Base-by-base conservation (phyloP, 1,140 invertebrate genomes). In the Lepidotrigona ventralis region DNA sequence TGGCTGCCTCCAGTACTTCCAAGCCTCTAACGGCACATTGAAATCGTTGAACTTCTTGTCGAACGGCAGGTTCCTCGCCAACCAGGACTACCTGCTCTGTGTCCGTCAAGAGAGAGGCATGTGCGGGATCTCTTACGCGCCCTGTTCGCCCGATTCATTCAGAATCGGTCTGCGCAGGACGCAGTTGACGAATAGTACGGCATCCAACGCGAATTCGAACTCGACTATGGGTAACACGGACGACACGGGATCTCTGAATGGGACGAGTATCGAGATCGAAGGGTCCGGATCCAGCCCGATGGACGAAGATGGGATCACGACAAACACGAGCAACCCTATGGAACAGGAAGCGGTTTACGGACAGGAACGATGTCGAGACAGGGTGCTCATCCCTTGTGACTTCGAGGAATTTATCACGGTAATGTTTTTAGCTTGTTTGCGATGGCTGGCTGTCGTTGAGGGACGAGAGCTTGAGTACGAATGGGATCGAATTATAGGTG, bases 321-420 rank as follows among this genome's bases (percentile, higher is more conserved):
- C 53, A 17, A 76, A 76, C 26, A 66, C 26, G 39, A 72, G 39
- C 23, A 81, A 14, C 60, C 29, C 79, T 4, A 83, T 82, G n/a
- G 85, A 89, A 54, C 53, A 83, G 39, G 85, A 83, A 3, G 33
- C 82, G 81, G 94, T 21, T 1, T 63, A 23, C 0, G 29, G 92
- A 94, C 85, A 33, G 15, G 82, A 73, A 74, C 94, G 95, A 3
- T 98, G 97, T 88, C 94, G 93, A 4, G 97, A 98, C 90, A 95
- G 96, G 63, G 95, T 98, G 66, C 95, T 97, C 2, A 96, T 97
- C 92, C 97, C 97, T 0, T 98, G 97, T 89, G 97, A 97, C 87
- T 96, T 96, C 69, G 97, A 98, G 89, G 97, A 98, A 91, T 97
- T 98, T 90, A 95, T 97, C 78, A 95, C 96, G 93, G 97, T 97